Base-by-base conservation (phyloP, 2,113 vertebrate species). In the Myodes glareolus region DNA sequence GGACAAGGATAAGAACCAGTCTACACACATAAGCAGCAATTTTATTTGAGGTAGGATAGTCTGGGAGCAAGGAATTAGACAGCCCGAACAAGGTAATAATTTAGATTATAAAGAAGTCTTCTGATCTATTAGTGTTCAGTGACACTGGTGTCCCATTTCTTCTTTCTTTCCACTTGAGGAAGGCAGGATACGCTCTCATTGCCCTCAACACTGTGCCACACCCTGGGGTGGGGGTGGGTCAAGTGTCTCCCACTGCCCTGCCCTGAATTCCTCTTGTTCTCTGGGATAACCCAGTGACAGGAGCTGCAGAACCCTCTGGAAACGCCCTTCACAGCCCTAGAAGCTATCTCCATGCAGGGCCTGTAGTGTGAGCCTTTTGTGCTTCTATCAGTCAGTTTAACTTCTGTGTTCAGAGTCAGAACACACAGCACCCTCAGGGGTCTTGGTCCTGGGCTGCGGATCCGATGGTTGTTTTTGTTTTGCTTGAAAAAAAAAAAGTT, bases 131-230 rank as follows among this genome's bases (percentile, higher is more conserved):
- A 96, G 87, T 93, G 97, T 96, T 81, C 76, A 94, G 27, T 77
- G 94, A 85, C 82, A 95, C 19, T 88, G 94, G 97, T 91, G 95
- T 98, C 97, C 96, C 94, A 6, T 98, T 98, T 98, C 97, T 98
- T 97, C 91, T 93, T 42, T n/a, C 92, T 97, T 98, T 98, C 81
- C 94, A 93, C 91, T 97, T 9, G 95, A 97, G 95, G 94, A 92
- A 91, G 94, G 95, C 86, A 92, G 88, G 97, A 96, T 77, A 82
- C 70, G 96, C 90, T 93, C 94, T 98, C 88, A 76, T 97, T 98
- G 97, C 0, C 0, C 87, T 95, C 65, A 92, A 88, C 88, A 93
- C 95, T 77, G 42, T 9, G 0, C 96, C 90, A 80, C 2, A 31
- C 58, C 19, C 58, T 65, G 42, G 0, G 0, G 29, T 42, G 82